Evolutionary conservation across 2,888 invertebrate genomes (phyloP).

Genomic region (Pardosa pseudoannulata): DNA sequence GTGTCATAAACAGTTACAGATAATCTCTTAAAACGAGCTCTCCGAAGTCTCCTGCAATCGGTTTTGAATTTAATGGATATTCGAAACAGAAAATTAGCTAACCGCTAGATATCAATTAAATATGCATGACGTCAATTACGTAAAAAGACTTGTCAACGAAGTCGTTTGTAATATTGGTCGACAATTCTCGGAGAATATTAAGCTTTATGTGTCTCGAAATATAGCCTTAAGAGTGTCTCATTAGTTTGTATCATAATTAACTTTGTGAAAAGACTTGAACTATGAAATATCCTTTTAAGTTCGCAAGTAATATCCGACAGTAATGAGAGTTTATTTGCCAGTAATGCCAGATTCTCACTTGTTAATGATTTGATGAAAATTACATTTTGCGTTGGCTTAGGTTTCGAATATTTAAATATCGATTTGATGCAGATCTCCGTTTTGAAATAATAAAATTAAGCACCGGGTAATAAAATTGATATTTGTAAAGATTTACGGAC

Average conservation of each 20-base stretch:
- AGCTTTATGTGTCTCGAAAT: not conserved
- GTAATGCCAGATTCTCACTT: too few relatives aligned
- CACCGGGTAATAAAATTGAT: too few relatives aligned
- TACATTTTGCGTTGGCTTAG: too few relatives aligned
- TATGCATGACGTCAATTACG: constrained; percentile 23
- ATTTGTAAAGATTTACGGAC: too few relatives aligned
- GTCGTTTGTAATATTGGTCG: constrained; percentile 20
- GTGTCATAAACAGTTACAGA: not conserved
- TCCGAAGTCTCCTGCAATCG: not conserved
- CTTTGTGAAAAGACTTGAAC: too few relatives aligned
- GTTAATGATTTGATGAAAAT: too few relatives aligned
- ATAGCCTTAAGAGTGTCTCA: not conserved
- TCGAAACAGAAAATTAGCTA: constrained; percentile 16
- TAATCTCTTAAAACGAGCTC: not conserved
- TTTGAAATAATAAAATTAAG: too few relatives aligned
- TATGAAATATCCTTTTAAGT: too few relatives aligned
- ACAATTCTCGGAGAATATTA: not conserved
- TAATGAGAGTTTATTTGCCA: too few relatives aligned
- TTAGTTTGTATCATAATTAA: not conserved
- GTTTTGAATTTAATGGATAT: not conserved
- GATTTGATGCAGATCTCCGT: too few relatives aligned
- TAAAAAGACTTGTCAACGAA: constrained; percentile 18
- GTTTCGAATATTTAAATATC: too few relatives aligned
- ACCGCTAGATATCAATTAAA: constrained; percentile 33
- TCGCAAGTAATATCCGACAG: too few relatives aligned